phyloP scores from a whole-genome alignment of 2,888 invertebrate genomes.

The Lissocephala sabroskyi region DNA sequence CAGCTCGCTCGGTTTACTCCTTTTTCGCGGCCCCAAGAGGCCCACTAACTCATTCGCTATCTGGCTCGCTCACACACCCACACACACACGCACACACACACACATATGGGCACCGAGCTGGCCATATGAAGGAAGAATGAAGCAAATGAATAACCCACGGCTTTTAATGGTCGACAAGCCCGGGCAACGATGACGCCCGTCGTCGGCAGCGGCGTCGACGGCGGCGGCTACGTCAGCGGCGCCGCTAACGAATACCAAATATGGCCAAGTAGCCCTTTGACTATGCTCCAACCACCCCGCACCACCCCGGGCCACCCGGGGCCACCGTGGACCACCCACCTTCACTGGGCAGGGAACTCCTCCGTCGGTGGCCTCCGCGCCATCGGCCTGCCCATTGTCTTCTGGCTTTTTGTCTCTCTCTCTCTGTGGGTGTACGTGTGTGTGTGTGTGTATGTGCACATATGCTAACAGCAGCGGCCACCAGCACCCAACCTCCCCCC shows the following conservation, averaged over 20 bases:
- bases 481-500: no score
- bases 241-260: constrained; percentile 12
- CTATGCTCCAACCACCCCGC: no score
- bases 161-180: constrained; percentile 69
- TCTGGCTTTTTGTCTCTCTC: constrained; percentile 10
- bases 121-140: constrained; percentile 63
- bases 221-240: constrained; percentile 14
- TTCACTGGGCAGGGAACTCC: no score
- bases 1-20: no score
- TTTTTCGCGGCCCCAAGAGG: no score
- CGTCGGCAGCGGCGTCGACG: constrained; percentile 1
- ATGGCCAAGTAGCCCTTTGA: constrained; percentile 52
- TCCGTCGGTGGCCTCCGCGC: no score
- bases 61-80: constrained; percentile 38
- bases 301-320: constrained; percentile 1
- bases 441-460: constrained; percentile 26
- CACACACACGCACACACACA: constrained; percentile 6
- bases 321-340: constrained; percentile 15
- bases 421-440: constrained; percentile 9
- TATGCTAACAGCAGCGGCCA: constrained; percentile 58
- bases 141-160: constrained; percentile 66
- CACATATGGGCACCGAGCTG: constrained; percentile 12
- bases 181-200: constrained; percentile 43
- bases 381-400: constrained; percentile 6
- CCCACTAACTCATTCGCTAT: no score